Percentiles rank a stretch among this genome's conserved stretches.
These are phyloP conservation scores for Tetramorium simillimum DNA, from an alignment of 1,140 invertebrate species.

Conservation along the genomic window DNA sequence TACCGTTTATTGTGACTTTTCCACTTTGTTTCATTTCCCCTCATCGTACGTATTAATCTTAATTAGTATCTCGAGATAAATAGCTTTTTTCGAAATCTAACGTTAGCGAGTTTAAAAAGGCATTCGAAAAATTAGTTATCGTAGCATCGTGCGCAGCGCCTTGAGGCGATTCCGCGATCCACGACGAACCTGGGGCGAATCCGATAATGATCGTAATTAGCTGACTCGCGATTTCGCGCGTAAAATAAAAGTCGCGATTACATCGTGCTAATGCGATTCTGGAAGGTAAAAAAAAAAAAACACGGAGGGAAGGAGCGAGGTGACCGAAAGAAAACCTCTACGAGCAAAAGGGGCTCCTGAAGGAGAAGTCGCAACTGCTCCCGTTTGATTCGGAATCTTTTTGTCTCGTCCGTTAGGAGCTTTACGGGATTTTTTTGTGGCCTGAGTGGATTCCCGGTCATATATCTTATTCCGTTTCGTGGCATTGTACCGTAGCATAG, in stretches of 20 bases:
- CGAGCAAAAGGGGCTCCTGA: background rate
- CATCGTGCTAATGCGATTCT: conserved; percentile 54
- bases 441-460: conserved; percentile 57
- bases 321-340: conserved; percentile 10
- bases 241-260: conserved; percentile 53
- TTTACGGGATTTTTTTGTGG: conserved; percentile 70
- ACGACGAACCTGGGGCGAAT: conserved; percentile 10
- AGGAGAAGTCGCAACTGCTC: conserved; percentile 35
- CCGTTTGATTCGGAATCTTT: conserved; percentile 53
- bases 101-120: background rate
- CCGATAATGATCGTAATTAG: conserved; percentile 60
- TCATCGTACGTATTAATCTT: background rate
- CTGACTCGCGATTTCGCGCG: conserved; percentile 39
- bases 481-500: conserved; percentile 64
- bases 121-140: background rate
- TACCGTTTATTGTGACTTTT: background rate
- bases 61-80: background rate
- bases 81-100: background rate
- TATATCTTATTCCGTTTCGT: conserved; percentile 75
- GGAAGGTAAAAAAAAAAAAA: background rate
- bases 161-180: conserved; percentile 14
- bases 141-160: background rate
- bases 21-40: background rate
- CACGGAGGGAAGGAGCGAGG: background rate
- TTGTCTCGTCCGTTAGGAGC: conserved; percentile 64